Evolutionary conservation across 2,797 vertebrate genomes (phyloP).

Genomic region (Poliocrania exsul): DNA sequence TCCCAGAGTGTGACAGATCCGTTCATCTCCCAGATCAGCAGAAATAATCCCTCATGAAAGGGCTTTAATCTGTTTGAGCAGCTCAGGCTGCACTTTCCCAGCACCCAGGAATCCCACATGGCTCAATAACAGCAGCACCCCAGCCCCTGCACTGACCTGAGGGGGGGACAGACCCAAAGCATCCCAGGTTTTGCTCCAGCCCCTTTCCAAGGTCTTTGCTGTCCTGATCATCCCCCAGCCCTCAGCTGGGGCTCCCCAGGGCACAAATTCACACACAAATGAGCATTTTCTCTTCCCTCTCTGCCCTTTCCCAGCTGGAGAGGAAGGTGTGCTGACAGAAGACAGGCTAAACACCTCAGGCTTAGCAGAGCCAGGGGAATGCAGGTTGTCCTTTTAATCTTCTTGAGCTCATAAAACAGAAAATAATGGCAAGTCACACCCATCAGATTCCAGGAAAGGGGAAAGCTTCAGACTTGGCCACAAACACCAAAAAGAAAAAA

Average conservation of each 20-base stretch:
- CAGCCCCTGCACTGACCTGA: neutral
- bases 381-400: constrained; percentile 39
- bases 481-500: too few relatives aligned
- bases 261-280: neutral
- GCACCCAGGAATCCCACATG: neutral
- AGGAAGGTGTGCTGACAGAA: constrained; percentile 20
- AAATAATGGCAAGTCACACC: constrained; percentile 59
- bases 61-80: neutral
- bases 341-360: neutral
- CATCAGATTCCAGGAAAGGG: constrained; percentile 41
- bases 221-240: neutral
- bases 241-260: neutral
- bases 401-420: constrained; percentile 31
- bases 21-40: neutral
- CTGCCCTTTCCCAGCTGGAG: neutral
- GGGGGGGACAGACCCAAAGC: neutral
- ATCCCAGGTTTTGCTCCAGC: neutral
- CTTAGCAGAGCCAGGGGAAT: constrained; percentile 31
- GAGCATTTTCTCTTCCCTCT: neutral
- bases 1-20: neutral
- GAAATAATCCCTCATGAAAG: neutral
- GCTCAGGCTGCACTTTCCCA: fast-evolving
- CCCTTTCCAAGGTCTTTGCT: neutral
- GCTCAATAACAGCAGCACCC: fast-evolving
- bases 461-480: neutral